These are phyloP conservation scores for Cephus pulcher DNA, from an alignment of 2,888 invertebrate genomes.

Conservation along the genomic window DNA sequence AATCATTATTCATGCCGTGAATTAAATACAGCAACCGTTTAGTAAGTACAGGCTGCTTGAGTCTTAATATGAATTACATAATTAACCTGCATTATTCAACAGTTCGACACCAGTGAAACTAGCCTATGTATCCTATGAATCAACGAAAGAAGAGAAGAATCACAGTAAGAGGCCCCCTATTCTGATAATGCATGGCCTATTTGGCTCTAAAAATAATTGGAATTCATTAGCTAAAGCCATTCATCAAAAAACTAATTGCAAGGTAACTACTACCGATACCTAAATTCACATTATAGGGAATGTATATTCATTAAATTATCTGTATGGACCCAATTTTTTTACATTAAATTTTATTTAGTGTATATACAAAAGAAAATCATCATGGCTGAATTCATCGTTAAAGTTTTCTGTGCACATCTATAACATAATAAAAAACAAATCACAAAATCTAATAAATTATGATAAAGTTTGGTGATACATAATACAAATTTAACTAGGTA, in stretches of 20 bases:
- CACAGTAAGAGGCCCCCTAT: conserved; percentile 70
- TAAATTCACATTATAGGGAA: neutral
- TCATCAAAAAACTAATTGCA: conserved; percentile 73
- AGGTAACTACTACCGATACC: conserved; percentile 62
- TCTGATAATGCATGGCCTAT: conserved; percentile 86
- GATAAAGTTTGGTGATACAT: neutral
- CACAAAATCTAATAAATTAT: neutral
- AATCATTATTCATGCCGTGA: neutral
- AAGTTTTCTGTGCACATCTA: neutral
- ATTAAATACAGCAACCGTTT: neutral
- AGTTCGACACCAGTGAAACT: conserved; percentile 70
- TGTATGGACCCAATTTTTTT: neutral
- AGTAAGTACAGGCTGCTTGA: neutral
- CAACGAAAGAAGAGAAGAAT: conserved; percentile 64
- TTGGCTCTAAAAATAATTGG: conserved; percentile 92
- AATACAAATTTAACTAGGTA: conserved; percentile 66
- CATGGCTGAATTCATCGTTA: neutral
- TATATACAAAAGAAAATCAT: neutral
- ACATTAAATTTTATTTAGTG: neutral
- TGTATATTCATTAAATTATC: neutral
- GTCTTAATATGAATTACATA: neutral
- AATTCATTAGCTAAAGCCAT: conserved; percentile 81
- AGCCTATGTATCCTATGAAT: conserved; percentile 77
- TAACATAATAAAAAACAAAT: neutral
- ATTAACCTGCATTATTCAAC: neutral